These are phyloP conservation scores for Ornithoptera priamus DNA, from an alignment of 2,888 invertebrate species.

Conservation along the genomic window DNA sequence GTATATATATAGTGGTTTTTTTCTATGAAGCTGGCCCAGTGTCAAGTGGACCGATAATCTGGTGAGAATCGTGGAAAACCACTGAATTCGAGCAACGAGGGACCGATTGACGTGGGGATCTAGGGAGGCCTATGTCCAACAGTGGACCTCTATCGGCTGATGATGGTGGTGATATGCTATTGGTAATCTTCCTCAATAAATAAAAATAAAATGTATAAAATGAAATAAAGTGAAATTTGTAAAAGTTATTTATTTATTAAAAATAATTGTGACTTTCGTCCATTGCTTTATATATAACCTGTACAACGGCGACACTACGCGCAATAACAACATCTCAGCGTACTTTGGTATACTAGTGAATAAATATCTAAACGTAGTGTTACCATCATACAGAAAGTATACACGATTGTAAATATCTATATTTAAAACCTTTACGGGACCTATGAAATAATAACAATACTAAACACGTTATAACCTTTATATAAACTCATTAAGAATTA, in stretches of 20 bases:
- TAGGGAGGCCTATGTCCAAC: too few species aligned
- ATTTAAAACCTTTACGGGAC: conserved; percentile 21
- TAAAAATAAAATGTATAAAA: neutral
- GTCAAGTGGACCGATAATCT: too few species aligned
- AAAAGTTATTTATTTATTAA: conserved; percentile 43
- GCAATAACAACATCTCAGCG: conserved; percentile 4
- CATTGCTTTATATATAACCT: conserved; percentile 7
- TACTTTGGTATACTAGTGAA: conserved; percentile 18
- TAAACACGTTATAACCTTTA: conserved; percentile 28
- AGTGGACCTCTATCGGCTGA: too few species aligned
- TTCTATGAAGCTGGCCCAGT: too few species aligned
- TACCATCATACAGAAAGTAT: conserved; percentile 11
- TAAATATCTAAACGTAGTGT: conserved; percentile 17
- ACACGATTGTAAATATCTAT: conserved; percentile 7
- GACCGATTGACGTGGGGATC: too few species aligned
- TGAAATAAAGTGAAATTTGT: conserved; percentile 14
- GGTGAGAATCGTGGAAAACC: too few species aligned
- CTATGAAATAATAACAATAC: conserved; percentile 27
- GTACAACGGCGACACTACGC: conserved; percentile 28
- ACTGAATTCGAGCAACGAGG: too few species aligned
- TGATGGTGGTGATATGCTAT: too few species aligned
- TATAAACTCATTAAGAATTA: conserved; percentile 28
- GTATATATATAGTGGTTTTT: too few species aligned
- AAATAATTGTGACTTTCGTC: conserved; percentile 52
- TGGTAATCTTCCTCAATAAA: neutral